Evolutionary conservation across 2,888 invertebrate species (phyloP), one percentile per base, ranked within the genome.

Genomic region (Monoplex corrugatus): DNA sequence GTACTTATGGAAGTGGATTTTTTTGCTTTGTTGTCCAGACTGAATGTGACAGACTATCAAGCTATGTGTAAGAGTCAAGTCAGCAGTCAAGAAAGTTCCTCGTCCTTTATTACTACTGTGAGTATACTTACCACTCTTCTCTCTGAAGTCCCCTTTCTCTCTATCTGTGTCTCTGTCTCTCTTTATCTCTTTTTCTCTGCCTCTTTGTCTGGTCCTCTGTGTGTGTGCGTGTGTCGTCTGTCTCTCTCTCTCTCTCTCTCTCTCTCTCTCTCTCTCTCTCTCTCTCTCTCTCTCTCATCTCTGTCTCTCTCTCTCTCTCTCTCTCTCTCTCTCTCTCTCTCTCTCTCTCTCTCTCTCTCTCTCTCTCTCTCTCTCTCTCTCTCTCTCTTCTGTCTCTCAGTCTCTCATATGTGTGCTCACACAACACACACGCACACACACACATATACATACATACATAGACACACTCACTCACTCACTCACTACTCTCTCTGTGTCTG

Each of bases 1-100:
- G n/a, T n/a, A n/a, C n/a, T n/a, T n/a, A 32, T 72, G 72, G 10
- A n/a, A n/a, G 72, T 10, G n/a, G 72, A 19, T 13, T 72, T 13
- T 72, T 35, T 50, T 78, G 43, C 10, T 35, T 75, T n/a, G n/a
- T n/a, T n/a, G n/a, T 85, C 8, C 91, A 94, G 94, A 88, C 83
- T 93, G 16, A 89, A 91, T n/a, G 84, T 94, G n/a, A 92, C 89
- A 57, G 94, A 94, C 86, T 93, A 92, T 87, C 94, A 94, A 87
- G 93, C 91, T 13, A 89, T 93, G 28, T 94, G 94, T 91, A 88
- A 91, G 68, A 91, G 87, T 40, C 89, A 86, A 43, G 83, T 88
- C 50, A 57, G 80, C 57, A 89, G 89, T 23, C 88, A 89, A 63
- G 89, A 88, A 2, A 92, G 90, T 84, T 88, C 92, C 32, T 91